Evolutionary conservation across 2,888 invertebrate genomes (phyloP), one percentile per base, ranked within the genome.

Genomic region (Eucera pruinosa): DNA sequence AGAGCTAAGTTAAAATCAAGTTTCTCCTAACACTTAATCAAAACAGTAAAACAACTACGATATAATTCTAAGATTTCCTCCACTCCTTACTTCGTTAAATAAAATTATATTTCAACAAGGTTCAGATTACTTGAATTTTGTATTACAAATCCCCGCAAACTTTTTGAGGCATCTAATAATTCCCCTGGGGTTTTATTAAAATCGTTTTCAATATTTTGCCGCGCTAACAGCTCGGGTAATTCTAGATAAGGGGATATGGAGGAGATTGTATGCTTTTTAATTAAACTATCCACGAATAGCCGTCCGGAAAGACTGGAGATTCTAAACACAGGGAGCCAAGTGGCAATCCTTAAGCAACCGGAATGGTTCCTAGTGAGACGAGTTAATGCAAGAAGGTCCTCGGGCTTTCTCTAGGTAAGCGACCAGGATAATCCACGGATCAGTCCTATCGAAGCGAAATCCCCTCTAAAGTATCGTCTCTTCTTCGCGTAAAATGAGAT

Each of bases 351-450:
- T 9, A 3, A 87, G 74, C 81, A 68, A 58, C 57, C 70, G 72
- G 78, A 86, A 85, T 78, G 84, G 82, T 86, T 86, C 81, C 80
- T 79, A 75, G 77, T 82, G 82, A 83, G 87, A 87, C 86, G 88
- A 89, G 86, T 88, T 89, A 89, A 89, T 87, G 87, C 87, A 84
- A 75, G 78, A 73, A 68, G 73, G 76, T 79, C 80, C 58, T 66
- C 27, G 54, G 58, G 62, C 66, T 75, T 80, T 69, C 73, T 50
- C 68, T 23, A 58, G 68, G 72, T 68, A 76, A 78, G 77, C 70
- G 82, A 78, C 61, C 70, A 60, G 84, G 87, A 85, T 87, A 86
- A 87, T 88, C 85, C 86, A 47, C 50, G 78, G 83, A 78, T 82
- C 79, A 77, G 82, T 65, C 70, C 65, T 73, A 85, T 80, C 73